A percentile compares a stretch with the other conserved stretches of the same genome.
phyloP scores from a whole-genome alignment of 2,113 vertebrate species.

The Pteropus alecto region DNA sequence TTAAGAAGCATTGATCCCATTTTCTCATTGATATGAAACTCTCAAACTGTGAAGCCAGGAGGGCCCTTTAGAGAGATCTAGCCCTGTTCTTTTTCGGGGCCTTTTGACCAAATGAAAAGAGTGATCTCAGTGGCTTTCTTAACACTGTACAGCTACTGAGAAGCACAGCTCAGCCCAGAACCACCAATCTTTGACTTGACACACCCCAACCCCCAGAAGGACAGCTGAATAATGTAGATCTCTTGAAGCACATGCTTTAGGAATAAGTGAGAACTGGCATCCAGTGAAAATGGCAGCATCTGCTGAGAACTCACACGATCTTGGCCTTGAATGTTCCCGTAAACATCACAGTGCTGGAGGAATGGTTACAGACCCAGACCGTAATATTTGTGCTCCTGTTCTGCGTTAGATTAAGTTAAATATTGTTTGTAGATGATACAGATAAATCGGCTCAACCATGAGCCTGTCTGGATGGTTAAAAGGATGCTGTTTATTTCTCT shows the following conservation, averaged over 20 bases:
- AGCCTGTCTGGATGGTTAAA: constrained; percentile 70
- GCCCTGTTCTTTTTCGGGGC: background rate
- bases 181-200: background rate
- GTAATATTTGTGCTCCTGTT: constrained; percentile 69
- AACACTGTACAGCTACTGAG: background rate
- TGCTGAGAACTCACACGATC: background rate
- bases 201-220: background rate
- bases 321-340: constrained; percentile 25
- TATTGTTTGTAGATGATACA: constrained; percentile 77
- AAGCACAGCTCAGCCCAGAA: background rate
- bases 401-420: constrained; percentile 72
- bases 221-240: background rate
- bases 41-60: background rate
- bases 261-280: background rate
- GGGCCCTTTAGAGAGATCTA: background rate
- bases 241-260: background rate
- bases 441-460: constrained; percentile 65
- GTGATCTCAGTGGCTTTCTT: background rate
- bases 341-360: background rate
- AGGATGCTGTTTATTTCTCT: constrained; percentile 77
- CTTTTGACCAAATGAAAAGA: background rate
- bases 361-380: constrained; percentile 52
- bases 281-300: background rate
- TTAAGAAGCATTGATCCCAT: background rate
- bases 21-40: background rate